Conservation (phyloP, 2,797 vertebrate genomes). For the Cynopterus sphinx region DNA sequence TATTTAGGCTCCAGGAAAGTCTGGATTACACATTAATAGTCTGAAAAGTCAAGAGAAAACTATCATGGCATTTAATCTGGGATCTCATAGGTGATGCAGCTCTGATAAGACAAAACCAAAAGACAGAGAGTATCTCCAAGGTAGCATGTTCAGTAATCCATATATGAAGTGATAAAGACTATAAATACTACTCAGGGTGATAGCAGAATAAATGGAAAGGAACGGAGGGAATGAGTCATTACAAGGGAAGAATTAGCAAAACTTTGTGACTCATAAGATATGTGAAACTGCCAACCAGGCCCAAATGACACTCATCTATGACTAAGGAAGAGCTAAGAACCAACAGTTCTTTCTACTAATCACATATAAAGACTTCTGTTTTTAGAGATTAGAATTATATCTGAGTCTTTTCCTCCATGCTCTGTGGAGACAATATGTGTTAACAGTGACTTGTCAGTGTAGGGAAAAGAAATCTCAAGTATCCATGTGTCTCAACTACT, state of each 20-base stretch:
- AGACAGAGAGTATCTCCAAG: background rate
- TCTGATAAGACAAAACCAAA: slow-evolving; percentile 3
- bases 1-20: background rate
- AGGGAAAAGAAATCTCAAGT: slow-evolving; percentile 13
- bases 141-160: background rate
- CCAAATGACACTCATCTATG: background rate
- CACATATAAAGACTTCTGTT: background rate
- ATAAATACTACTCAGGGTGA: background rate
- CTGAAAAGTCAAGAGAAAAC: background rate
- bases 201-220: background rate
- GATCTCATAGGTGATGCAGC: background rate
- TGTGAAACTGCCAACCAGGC: background rate
- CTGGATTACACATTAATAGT: background rate
- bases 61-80: background rate
- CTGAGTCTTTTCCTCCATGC: background rate
- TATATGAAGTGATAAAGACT: background rate
- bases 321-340: background rate
- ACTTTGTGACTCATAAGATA: background rate
- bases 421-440: background rate
- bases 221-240: background rate
- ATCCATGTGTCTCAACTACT: background rate
- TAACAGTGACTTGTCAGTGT: background rate
- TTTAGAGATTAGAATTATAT: slow-evolving; percentile 19
- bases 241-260: background rate
- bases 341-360: slow-evolving; percentile 1